Evolutionary conservation across 2,888 invertebrate genomes (phyloP).

Genomic region (Coecobrya sp.): DNA sequence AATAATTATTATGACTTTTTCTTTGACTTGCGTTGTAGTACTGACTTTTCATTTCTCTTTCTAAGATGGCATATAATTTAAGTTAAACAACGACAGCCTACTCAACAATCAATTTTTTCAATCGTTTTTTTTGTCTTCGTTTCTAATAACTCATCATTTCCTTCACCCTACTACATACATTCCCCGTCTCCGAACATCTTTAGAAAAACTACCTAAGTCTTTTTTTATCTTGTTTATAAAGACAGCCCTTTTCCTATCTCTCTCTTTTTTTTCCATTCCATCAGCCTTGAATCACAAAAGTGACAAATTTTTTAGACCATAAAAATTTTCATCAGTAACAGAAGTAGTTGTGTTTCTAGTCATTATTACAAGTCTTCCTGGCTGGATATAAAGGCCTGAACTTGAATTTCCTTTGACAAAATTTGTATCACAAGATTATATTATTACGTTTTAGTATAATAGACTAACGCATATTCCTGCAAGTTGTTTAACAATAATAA

Average conservation of each 20-base stretch:
- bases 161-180: too few relatives aligned
- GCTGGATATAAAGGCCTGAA: conserved; percentile 70
- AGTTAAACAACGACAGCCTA: not conserved
- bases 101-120: too few relatives aligned
- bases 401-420: conserved; percentile 50
- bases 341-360: not conserved
- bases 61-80: not conserved
- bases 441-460: conserved; percentile 34
- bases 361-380: conserved; percentile 53
- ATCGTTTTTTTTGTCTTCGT: not conserved
- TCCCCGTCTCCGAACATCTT: too few relatives aligned
- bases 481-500: not conserved
- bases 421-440: conserved; percentile 68
- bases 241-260: conserved; percentile 43
- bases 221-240: conserved; percentile 9
- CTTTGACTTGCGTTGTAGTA: conserved; percentile 38
- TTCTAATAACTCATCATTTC: not conserved
- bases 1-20: conserved; percentile 43
- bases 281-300: conserved; percentile 69
- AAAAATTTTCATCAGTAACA: not conserved
- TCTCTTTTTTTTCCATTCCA: not conserved
- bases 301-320: conserved; percentile 65
- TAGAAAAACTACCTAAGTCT: conserved; percentile 52
- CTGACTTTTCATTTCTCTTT: not conserved
- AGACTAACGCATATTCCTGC: not conserved